A percentile compares a stretch with the other conserved stretches of the same genome.
Conservation (phyloP, 2,888 invertebrate genomes). For the Amiota minor region DNA sequence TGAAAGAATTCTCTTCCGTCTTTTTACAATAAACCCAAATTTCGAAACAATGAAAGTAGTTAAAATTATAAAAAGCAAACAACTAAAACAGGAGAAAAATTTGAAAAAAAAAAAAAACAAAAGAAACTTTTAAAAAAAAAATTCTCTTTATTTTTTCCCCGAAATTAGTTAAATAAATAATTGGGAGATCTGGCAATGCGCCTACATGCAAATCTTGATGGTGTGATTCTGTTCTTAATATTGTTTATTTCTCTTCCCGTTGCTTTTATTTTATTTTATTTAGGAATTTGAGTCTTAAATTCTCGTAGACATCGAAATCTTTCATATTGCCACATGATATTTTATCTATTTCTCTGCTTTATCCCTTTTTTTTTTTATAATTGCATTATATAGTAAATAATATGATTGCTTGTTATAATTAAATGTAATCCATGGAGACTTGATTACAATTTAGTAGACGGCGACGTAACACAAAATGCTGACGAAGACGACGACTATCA, state of each 20-base stretch:
- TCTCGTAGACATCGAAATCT: slow-evolving; percentile 17
- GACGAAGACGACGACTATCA: slow-evolving; percentile 70
- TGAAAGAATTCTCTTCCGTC: too few relatives aligned
- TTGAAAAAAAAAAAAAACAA: not conserved
- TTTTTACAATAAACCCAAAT: too few relatives aligned
- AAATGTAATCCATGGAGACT: not conserved
- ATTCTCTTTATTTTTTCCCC: not conserved
- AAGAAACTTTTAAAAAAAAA: not conserved
- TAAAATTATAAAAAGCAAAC: too few relatives aligned
- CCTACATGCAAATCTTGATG: not conserved
- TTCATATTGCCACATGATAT: not conserved
- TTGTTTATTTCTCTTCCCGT: not conserved
- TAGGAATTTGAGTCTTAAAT: slow-evolving; percentile 25
- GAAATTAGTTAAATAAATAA: not conserved
- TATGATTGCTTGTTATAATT: too few relatives aligned
- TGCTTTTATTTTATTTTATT: not conserved
- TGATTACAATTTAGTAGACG: not conserved
- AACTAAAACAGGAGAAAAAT: too few relatives aligned
- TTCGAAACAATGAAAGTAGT: too few relatives aligned
- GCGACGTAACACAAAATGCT: not conserved
- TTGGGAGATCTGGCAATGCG: not conserved
- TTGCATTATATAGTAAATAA: not conserved
- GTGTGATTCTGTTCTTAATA: too few relatives aligned
- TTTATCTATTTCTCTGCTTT: not conserved
- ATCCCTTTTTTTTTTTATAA: not conserved